Evolutionary conservation across 2,113 vertebrate species (phyloP), one percentile per base, ranked within the genome.

Genomic region (Haliaeetus leucogaster): DNA sequence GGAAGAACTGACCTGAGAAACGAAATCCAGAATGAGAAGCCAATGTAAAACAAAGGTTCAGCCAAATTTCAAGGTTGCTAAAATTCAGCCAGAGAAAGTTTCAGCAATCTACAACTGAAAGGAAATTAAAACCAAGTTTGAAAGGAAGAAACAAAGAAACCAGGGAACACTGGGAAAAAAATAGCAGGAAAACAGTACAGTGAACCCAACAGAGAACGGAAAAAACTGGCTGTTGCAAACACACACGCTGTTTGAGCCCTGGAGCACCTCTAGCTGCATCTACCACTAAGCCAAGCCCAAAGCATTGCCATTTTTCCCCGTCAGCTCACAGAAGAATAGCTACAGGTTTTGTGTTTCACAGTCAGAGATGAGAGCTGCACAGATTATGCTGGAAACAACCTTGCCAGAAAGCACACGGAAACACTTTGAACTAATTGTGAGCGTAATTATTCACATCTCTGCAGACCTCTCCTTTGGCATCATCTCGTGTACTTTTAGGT

Each of bases 291-390:
- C 68, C 13, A 40, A 85, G 86, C 52, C 73, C 12, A 2, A 12
- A 22, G 59, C n/a, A 16, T 1, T 0, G 13, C 27, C 47, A 2
- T 3, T 21, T 10, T 2, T 16, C 61, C 47, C 85, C 43, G 4
- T 3, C 53, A 34, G 61, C 19, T n/a, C 76, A 13, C 7, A 3
- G 40, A n/a, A 30, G 16, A 26, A 23, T 0, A 42, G 34, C 48
- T 14, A 22, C 6, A 42, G 19, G 43, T 8, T 36, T 25, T 34
- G 61, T 26, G 55, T 52, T 18, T 14, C 29, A 14, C 0, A 9
- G 15, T 15, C 47, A 11, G 55, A 53, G 66, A 21, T 7, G 26
- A 76, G 61, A 45, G 17, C 73, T 36, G 22, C 43, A 38, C 10
- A 9, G 61, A 9, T n/a, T 11, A 32, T 4, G 0, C 36, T 53